These are phyloP conservation scores for Circaetus gallicus DNA, from an alignment of 2,113 vertebrate genomes.

Conservation along the genomic window DNA sequence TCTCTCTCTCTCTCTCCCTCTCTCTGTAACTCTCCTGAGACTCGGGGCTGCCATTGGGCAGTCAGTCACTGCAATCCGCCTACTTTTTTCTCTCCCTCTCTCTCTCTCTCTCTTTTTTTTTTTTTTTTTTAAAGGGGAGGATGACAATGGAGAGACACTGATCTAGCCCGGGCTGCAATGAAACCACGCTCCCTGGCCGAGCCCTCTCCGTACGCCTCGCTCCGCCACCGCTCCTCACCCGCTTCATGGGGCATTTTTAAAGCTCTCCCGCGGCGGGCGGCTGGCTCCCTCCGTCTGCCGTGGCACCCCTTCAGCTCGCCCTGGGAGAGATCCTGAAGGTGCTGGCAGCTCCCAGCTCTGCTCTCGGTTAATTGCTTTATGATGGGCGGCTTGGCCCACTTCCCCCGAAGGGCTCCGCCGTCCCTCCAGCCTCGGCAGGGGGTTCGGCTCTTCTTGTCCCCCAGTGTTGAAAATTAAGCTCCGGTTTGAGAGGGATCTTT, in stretches of 20 bases:
- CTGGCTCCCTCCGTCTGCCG: not conserved
- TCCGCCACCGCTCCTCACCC: not conserved
- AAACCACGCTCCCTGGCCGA: not conserved
- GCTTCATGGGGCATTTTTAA: not conserved
- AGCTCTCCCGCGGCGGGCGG: not conserved
- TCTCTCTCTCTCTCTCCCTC: conserved; percentile 41
- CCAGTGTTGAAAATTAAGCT: not conserved
- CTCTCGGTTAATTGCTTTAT: not conserved
- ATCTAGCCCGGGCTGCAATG: conserved; percentile 36
- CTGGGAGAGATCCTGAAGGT: not conserved
- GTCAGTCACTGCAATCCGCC: conserved; percentile 83
- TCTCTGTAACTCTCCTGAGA: conserved; percentile 77
- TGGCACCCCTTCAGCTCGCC: not conserved
- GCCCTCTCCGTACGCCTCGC: not conserved
- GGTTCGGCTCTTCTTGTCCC: not conserved
- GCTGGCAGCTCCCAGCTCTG: not conserved
- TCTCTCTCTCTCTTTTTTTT: not conserved
- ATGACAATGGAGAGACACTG: conserved; percentile 82
- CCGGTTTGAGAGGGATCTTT: not conserved
- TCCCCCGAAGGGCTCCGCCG: not conserved
- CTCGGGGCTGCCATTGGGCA: conserved; percentile 88
- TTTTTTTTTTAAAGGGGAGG: conserved; percentile 42
- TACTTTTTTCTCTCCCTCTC: conserved; percentile 62
- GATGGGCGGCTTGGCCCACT: not conserved
- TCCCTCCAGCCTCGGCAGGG: not conserved